These are phyloP conservation scores for Hydropotes inermis DNA, from an alignment of 2,113 vertebrate genomes.

Conservation along the genomic window DNA sequence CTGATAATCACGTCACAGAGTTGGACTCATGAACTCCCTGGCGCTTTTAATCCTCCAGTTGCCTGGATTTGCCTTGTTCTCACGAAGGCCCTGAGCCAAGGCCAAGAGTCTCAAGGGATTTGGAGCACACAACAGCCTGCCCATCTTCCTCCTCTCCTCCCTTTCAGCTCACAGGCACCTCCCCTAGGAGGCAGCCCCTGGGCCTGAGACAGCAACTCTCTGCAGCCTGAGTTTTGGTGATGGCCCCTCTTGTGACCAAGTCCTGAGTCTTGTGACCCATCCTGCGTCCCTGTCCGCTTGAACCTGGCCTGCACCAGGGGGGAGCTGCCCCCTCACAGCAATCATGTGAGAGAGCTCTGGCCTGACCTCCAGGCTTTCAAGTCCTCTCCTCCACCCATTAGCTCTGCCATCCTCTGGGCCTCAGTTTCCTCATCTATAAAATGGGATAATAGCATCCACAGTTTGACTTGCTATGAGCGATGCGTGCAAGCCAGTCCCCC, in stretches of 20 bases:
- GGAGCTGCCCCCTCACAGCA: neutral
- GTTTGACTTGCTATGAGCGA: neutral
- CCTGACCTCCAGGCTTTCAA: too few species aligned
- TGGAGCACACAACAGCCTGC: too few species aligned
- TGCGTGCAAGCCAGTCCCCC: too few species aligned
- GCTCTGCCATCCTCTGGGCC: neutral
- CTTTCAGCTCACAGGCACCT: neutral
- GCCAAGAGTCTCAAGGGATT: neutral
- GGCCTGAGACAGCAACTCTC: neutral
- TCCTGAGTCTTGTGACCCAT: neutral
- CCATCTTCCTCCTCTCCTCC: neutral
- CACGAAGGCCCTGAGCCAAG: neutral
- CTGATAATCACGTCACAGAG: accelerated
- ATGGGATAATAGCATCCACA: neutral
- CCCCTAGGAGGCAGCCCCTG: neutral
- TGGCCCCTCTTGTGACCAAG: neutral
- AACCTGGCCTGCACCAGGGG: neutral
- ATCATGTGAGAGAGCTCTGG: neutral
- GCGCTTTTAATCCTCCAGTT: neutral
- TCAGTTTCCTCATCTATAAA: neutral
- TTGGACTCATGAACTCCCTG: neutral
- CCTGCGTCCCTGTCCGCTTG: neutral
- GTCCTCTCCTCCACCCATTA: neutral
- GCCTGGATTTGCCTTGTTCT: neutral
- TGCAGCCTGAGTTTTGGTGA: neutral